Evolutionary conservation across 2,113 vertebrate species (phyloP), one percentile per base, ranked within the genome.

Genomic region (Paralichthys olivaceus): DNA sequence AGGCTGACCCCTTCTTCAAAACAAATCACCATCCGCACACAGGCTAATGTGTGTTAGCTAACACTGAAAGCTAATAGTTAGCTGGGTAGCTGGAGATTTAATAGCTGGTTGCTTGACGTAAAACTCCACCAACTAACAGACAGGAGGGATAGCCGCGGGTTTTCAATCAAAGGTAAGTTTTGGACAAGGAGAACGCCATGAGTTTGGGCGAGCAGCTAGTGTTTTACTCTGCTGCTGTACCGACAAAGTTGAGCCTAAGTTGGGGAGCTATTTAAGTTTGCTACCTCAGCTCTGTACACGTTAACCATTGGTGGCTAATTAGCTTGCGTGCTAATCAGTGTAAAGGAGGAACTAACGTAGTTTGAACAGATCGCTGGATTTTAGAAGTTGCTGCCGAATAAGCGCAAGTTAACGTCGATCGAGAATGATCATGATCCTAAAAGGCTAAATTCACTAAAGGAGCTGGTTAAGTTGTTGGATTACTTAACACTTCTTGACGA

Each of bases 1-100:
- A 83, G 88, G 75, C 87, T 85, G 84, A 88, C 76, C 87, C 87
- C 76, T 81, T 90, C 84, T 86, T 89, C 91, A 92, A 90, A 92
- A 92, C 91, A 93, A 92, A 93, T 80, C 90, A 85, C 75, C 67
- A 79, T 75, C 69, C 61, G 43, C 81, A 85, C 56, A 78, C 55
- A 65, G 76, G 91, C 90, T 89, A 85, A 78, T 67, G 83, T 77
- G 25, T 75, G 79, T 22, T 56, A 79, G 89, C 87, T 78, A 67
- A 68, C 71, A 55, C 56, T 19, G 80, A 37, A 56, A 77, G 84
- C 84, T 79, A 28, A 23, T n/a, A 69, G 80, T 83, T 84, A 83
- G 87, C 83, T 66, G 13, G n/a, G 25, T 40, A 63, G 76, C 77
- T 83, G 71, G 77, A 67, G 67, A 85, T 79, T 71, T 73, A 64